Evolutionary conservation across 1,140 invertebrate species (phyloP).

Genomic region (Macrotrachela quadricornifera): DNA sequence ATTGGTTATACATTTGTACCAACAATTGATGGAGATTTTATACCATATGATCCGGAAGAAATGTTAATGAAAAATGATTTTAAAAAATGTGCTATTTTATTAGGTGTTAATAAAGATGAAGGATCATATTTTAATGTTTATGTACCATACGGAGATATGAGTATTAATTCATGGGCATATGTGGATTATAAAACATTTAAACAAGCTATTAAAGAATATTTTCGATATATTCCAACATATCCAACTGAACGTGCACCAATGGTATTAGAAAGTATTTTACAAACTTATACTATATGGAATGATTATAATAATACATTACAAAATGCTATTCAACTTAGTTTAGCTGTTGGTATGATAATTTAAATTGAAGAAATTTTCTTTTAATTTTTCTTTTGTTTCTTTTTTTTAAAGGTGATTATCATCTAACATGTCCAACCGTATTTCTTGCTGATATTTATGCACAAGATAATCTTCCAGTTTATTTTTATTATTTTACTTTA

Average conservation of each 20-base stretch:
- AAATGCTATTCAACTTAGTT: too few relatives aligned
- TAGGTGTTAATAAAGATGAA: constrained; percentile 80
- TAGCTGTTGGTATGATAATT: too few relatives aligned
- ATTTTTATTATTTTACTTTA: constrained; percentile 19
- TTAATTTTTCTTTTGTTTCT: too few relatives aligned
- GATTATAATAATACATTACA: constrained; percentile 15
- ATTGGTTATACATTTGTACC: not conserved
- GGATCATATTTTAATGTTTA: constrained; percentile 29
- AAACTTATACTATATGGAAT: constrained; percentile 14
- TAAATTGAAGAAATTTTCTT: too few relatives aligned
- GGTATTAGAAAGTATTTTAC: constrained; percentile 37
- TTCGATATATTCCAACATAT: constrained; percentile 44
- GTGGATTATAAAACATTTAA: constrained; percentile 17
- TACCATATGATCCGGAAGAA: not conserved
- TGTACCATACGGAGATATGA: not conserved
- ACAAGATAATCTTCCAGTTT: constrained; percentile 49
- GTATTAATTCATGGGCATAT: constrained; percentile 18
- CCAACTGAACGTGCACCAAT: not conserved
- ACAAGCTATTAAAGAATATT: constrained; percentile 41
- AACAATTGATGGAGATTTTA: not conserved
- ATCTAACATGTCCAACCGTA: constrained; percentile 83
- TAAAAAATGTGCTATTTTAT: constrained; percentile 71
- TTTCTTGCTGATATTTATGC: constrained; percentile 71
- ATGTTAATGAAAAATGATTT: constrained; percentile 45
- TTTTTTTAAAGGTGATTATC: constrained; percentile 80